Evolutionary conservation across 2,888 invertebrate species (phyloP).

Genomic region (Microplitis deprimator): DNA sequence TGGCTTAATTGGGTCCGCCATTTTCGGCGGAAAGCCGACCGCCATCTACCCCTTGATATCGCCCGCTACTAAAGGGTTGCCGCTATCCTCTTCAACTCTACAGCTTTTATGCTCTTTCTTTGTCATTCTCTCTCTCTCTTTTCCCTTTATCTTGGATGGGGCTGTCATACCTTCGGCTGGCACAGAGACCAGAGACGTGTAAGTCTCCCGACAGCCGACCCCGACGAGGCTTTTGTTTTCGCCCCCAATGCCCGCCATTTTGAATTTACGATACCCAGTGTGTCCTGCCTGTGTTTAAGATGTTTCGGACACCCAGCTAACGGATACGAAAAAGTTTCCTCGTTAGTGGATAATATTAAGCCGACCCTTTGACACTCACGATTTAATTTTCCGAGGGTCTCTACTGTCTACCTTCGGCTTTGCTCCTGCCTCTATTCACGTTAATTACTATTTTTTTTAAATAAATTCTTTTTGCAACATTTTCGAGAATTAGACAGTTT

Average conservation of each 20-base stretch:
- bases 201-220: conserved; percentile 49
- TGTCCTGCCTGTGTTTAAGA: conserved; percentile 32
- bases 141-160: conserved; percentile 55
- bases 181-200: conserved; percentile 54
- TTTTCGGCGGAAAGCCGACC: conserved; percentile 65
- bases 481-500: no score
- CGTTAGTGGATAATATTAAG: conserved; percentile 64
- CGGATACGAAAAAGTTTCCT: conserved; percentile 63
- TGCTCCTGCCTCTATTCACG: no score
- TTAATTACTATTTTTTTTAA: no score
- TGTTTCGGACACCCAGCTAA: conserved; percentile 64
- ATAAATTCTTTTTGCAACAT: no score
- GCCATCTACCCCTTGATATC: conserved; percentile 51
- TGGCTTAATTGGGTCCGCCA: conserved; percentile 71
- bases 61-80: conserved; percentile 49
- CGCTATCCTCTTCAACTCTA: conserved; percentile 40
- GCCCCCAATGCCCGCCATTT: conserved; percentile 69
- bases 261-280: conserved; percentile 69
- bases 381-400: conserved; percentile 34
- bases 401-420: conserved; percentile 1
- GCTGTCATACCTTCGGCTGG: conserved; percentile 44
- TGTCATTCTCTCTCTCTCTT: conserved; percentile 33
- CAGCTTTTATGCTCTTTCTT: background rate
- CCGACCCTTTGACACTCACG: conserved; percentile 36
- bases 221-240: conserved; percentile 71